phyloP scores from a whole-genome alignment of 1,140 invertebrate genomes.

The Vollenhovia emeryi region DNA sequence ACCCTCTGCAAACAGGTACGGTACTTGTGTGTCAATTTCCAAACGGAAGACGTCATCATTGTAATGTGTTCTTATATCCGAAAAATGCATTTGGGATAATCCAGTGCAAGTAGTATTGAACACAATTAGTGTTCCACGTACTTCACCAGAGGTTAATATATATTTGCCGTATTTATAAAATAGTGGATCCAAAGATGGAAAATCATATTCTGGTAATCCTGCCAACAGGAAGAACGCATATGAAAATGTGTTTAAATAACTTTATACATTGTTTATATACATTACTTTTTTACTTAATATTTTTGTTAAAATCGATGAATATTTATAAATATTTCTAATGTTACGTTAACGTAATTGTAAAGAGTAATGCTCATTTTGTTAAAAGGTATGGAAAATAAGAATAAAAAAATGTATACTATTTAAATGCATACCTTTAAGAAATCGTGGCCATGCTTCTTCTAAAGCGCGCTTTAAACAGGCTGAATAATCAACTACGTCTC shows the following conservation, averaged over 20 bases:
- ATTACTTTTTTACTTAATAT: too few relatives aligned
- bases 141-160: neutral
- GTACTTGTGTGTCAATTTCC: neutral
- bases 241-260: too few relatives aligned
- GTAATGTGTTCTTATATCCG: neutral
- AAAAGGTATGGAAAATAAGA: neutral
- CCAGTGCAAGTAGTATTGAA: neutral
- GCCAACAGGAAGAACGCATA: too few relatives aligned
- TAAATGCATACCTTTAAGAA: neutral
- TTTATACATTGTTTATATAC: too few relatives aligned
- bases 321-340: neutral
- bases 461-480: neutral
- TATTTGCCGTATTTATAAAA: neutral
- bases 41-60: neutral
- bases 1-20: neutral
- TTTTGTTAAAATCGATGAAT: too few relatives aligned
- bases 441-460: neutral
- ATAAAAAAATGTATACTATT: neutral
- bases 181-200: neutral
- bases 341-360: neutral
- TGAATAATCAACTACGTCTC: neutral
- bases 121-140: neutral
- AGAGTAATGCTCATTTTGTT: neutral
- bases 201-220: conserved; percentile 15
- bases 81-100: neutral